Evolutionary conservation across 2,113 vertebrate genomes (phyloP).

Genomic region (Cyphomyrus plagiostoma): DNA sequence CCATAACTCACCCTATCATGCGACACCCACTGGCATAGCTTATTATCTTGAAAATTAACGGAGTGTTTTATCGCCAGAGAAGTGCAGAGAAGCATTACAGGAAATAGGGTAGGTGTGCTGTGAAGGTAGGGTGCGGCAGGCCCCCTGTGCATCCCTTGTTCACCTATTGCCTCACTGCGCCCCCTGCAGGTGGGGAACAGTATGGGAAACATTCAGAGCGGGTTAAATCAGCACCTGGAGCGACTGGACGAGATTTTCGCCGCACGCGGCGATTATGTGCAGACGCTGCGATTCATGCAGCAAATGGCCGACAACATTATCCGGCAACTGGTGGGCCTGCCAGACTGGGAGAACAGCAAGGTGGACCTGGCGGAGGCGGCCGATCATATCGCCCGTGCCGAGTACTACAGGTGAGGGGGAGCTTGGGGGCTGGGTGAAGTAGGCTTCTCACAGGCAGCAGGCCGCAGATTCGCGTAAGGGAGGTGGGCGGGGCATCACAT

Average conservation of each 20-base stretch:
- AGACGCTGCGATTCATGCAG: conserved; percentile 74
- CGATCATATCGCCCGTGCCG: conserved; percentile 52
- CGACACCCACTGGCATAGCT: neutral
- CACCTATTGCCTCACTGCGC: neutral
- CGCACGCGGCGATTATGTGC: conserved; percentile 63
- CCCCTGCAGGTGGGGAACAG: conserved; percentile 64
- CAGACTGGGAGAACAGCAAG: conserved; percentile 63
- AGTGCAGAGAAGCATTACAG: neutral
- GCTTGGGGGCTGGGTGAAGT: neutral
- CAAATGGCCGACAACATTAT: conserved; percentile 69
- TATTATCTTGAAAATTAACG: neutral
- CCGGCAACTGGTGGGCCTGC: conserved; percentile 74
- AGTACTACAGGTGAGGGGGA: conserved; percentile 80
- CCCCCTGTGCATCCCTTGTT: neutral
- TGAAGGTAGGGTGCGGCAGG: neutral
- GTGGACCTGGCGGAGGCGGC: conserved; percentile 66
- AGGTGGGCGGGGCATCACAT: neutral
- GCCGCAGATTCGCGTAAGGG: neutral
- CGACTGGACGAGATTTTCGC: conserved; percentile 82
- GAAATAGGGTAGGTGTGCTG: neutral
- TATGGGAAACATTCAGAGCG: conserved; percentile 59
- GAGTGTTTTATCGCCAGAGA: neutral
- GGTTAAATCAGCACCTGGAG: conserved; percentile 73
- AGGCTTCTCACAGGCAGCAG: neutral
- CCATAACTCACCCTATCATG: neutral